Evolutionary conservation across 2,888 invertebrate species (phyloP).

Genomic region (Holacanthella duospinosa): DNA sequence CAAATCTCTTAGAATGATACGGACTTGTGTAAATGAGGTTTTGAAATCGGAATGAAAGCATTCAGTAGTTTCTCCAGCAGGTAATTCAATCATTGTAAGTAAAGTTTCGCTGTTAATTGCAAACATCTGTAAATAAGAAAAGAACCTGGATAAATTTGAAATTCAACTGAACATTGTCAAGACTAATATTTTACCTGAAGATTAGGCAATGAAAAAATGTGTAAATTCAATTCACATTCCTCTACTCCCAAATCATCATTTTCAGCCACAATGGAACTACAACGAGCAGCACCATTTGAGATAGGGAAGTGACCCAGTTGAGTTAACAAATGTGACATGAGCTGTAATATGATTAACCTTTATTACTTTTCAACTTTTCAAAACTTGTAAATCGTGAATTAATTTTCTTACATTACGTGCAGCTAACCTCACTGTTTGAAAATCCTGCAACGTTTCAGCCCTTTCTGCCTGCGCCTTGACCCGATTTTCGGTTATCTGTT

Average conservation of each 20-base stretch:
- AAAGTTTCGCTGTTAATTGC: constrained; percentile 67
- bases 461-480: background rate
- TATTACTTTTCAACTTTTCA: too few relatives aligned
- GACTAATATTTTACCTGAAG: constrained; percentile 52
- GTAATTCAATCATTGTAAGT: constrained; percentile 80
- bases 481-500: background rate
- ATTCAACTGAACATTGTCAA: background rate
- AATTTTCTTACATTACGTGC: constrained; percentile 48
- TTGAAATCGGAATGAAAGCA: constrained; percentile 65
- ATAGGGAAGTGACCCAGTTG: constrained; percentile 92
- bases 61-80: constrained; percentile 63
- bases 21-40: constrained; percentile 65
- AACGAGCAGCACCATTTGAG: constrained; percentile 73
- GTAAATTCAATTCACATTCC: constrained; percentile 62
- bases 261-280: constrained; percentile 83
- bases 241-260: constrained; percentile 70
- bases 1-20: constrained; percentile 77
- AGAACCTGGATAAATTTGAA: too few relatives aligned
- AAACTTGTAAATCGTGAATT: too few relatives aligned
- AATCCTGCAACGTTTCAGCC: background rate
- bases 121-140: too few relatives aligned
- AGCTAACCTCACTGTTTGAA: constrained; percentile 49
- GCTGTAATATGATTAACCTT: constrained; percentile 43
- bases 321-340: constrained; percentile 76
- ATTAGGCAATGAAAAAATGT: constrained; percentile 73